Conservation (phyloP, 2,797 vertebrate genomes). For the Rhabdomys pumilio region DNA sequence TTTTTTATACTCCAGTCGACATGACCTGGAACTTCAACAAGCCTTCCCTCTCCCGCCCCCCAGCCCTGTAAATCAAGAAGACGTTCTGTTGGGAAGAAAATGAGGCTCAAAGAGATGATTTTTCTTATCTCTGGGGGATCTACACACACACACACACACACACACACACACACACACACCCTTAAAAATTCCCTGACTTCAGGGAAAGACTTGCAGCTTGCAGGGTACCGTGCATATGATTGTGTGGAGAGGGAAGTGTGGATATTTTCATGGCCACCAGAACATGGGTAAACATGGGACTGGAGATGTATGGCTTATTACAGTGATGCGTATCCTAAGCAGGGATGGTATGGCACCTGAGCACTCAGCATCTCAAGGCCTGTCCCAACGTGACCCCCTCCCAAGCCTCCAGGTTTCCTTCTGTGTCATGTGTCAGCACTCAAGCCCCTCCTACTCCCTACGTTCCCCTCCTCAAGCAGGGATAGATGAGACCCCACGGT, state of each 20-base stretch:
- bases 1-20: not conserved
- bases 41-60: not conserved
- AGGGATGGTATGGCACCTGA: not conserved
- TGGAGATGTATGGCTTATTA: not conserved
- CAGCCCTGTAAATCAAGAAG: slow-evolving; percentile 41
- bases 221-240: rapidly evolving
- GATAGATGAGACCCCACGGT: not conserved
- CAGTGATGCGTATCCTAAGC: not conserved
- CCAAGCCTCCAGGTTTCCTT: not conserved
- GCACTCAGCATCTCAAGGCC: not conserved
- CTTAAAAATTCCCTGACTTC: no score
- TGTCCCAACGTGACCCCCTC: not conserved
- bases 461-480: not conserved
- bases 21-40: not conserved
- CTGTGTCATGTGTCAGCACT: rapidly evolving
- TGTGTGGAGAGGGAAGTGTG: not conserved
- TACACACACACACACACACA: not conserved
- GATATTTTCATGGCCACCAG: rapidly evolving
- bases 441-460: not conserved
- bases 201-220: not conserved
- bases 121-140: not conserved
- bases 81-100: not conserved
- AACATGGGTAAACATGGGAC: not conserved
- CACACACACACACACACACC: not conserved
- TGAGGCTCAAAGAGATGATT: not conserved